Conservation (phyloP, 2,888 invertebrate genomes). For the Lithosia quadra region DNA sequence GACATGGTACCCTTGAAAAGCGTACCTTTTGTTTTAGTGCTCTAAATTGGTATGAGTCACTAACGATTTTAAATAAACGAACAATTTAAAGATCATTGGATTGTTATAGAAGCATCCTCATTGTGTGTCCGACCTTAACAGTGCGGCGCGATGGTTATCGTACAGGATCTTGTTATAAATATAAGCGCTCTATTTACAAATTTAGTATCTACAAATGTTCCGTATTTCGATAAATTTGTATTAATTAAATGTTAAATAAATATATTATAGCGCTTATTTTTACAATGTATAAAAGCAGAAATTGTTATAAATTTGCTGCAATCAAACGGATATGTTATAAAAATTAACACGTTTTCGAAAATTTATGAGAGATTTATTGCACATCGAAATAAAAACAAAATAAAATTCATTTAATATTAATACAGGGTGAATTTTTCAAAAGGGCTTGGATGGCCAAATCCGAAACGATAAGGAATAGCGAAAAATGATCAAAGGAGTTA, state of each 20-base stretch:
- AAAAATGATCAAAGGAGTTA: too few species aligned
- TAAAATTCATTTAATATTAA: background rate
- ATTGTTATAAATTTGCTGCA: background rate
- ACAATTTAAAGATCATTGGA: constrained; percentile 44
- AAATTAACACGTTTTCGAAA: background rate
- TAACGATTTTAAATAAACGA: constrained; percentile 37
- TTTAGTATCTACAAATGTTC: constrained; percentile 39
- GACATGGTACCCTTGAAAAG: constrained; percentile 49
- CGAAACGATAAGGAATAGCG: too few species aligned
- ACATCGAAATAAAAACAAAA: background rate
- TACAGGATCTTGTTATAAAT: constrained; percentile 55
- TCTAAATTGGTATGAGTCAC: constrained; percentile 49
- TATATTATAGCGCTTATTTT: background rate
- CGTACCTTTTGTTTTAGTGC: constrained; percentile 40
- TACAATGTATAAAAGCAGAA: constrained; percentile 6
- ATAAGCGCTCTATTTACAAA: constrained; percentile 33
- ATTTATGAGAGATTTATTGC: background rate
- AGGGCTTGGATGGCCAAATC: too few species aligned
- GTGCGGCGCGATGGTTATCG: constrained; percentile 65
- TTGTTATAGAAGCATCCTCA: constrained; percentile 67
- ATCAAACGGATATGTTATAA: background rate
- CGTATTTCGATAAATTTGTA: constrained; percentile 35
- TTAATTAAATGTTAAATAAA: constrained; percentile 27
- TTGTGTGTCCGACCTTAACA: constrained; percentile 65
- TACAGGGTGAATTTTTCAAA: too few species aligned